Evolutionary conservation across 2,113 vertebrate genomes (phyloP).

Genomic region (Charina bottae): DNA sequence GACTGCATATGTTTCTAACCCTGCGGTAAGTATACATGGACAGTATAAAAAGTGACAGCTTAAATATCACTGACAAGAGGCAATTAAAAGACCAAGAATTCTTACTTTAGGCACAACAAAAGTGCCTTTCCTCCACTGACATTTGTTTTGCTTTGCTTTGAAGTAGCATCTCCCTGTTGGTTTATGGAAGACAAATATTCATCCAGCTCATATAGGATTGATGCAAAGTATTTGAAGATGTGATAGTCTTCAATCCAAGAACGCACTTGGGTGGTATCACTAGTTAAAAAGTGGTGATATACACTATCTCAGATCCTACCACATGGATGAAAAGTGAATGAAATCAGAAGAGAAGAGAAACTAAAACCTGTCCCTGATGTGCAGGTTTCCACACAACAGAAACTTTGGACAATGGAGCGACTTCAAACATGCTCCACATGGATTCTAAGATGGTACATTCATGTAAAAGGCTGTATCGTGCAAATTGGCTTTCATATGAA

Average conservation of each 20-base stretch:
- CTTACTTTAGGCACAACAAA: neutral
- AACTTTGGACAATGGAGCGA: neutral
- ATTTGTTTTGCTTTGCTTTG: neutral
- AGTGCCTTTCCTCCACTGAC: neutral
- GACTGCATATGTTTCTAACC: conserved; percentile 14
- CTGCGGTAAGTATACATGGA: too few species aligned
- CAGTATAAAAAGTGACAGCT: neutral
- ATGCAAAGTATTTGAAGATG: neutral
- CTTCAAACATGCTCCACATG: neutral
- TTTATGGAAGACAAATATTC: neutral
- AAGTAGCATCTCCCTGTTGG: neutral
- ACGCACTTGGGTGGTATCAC: neutral
- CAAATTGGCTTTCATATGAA: neutral
- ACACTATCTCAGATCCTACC: neutral
- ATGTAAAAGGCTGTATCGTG: neutral
- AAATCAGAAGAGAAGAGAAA: neutral
- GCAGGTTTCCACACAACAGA: neutral
- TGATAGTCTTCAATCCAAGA: neutral
- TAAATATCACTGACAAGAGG: neutral
- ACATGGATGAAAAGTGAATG: neutral
- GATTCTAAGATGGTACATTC: neutral
- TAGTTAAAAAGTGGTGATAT: too few species aligned
- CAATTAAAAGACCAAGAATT: neutral
- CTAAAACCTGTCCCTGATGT: neutral
- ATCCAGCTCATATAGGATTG: neutral